phyloP scores from a whole-genome alignment of 1,140 invertebrate genomes.

The Hirudo medicinalis region DNA sequence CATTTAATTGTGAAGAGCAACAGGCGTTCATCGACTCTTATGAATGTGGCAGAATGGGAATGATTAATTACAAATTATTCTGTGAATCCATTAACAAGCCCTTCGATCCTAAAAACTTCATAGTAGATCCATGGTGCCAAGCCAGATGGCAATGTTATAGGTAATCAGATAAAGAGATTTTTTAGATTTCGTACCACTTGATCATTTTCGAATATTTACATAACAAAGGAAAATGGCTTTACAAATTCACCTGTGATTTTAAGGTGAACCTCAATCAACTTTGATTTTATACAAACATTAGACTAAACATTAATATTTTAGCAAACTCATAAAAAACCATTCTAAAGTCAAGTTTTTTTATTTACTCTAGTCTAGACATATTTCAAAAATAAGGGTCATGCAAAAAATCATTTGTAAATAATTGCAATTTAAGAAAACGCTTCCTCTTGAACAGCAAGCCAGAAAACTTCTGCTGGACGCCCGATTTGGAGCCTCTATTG shows the following conservation, averaged over 20 bases:
- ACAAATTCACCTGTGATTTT: too few species aligned
- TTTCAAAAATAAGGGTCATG: not conserved
- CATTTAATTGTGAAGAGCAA: conserved; percentile 7
- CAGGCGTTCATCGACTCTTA: not conserved
- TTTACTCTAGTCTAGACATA: not conserved
- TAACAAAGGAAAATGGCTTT: too few species aligned
- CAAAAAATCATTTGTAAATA: not conserved
- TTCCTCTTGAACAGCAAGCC: not conserved
- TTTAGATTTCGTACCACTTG: too few species aligned
- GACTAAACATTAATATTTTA: too few species aligned
- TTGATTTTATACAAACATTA: too few species aligned
- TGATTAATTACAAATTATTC: not conserved
- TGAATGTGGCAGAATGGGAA: not conserved
- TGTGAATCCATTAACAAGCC: not conserved
- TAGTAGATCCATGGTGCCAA: not conserved
- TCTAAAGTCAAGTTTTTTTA: not conserved
- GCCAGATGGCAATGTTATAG: too few species aligned
- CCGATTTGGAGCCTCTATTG: not conserved
- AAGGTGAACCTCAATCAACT: too few species aligned
- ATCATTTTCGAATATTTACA: too few species aligned
- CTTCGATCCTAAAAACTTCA: not conserved
- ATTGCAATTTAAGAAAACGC: not conserved
- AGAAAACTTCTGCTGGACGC: not conserved
- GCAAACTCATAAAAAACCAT: too few species aligned
- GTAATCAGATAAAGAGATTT: too few species aligned